phyloP scores from a whole-genome alignment of 1,140 invertebrate species.

The Arctopsyche grandis region DNA sequence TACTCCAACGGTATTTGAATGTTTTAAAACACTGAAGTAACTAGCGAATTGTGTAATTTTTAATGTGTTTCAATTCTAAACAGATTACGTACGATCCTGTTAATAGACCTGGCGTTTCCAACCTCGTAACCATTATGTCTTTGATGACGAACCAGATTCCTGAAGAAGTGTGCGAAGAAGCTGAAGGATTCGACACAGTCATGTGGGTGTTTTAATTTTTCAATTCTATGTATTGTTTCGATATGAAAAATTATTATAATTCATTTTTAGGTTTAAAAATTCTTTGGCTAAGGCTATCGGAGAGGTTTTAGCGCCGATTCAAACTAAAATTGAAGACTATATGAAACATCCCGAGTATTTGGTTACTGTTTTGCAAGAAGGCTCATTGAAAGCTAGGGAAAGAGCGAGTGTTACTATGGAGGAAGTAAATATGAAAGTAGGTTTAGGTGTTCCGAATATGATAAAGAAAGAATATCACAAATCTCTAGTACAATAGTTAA shows the following conservation, averaged over 20 bases:
- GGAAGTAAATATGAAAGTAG: conserved; percentile 76
- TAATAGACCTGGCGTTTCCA: conserved; percentile 85
- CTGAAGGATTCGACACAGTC: conserved; percentile 76
- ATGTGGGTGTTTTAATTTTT: conserved; percentile 62
- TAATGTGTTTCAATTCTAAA: conserved; percentile 18
- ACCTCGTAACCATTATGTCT: conserved; percentile 88
- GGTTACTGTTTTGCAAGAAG: conserved; percentile 73
- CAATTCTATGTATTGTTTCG: not conserved
- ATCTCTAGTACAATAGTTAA: too few relatives aligned
- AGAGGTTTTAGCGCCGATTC: conserved; percentile 79
- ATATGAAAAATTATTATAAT: conserved; percentile 28
- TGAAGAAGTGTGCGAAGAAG: conserved; percentile 78
- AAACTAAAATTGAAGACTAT: conserved; percentile 69
- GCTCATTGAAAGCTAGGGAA: conserved; percentile 73
- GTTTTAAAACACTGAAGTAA: too few relatives aligned
- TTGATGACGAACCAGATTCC: conserved; percentile 75
- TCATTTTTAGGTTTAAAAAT: conserved; percentile 75
- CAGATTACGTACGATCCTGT: conserved; percentile 83
- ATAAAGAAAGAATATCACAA: too few relatives aligned
- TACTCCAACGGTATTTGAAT: conserved; percentile 71
- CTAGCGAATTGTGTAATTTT: too few relatives aligned
- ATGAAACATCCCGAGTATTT: conserved; percentile 74
- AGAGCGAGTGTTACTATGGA: conserved; percentile 76
- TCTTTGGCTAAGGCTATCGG: conserved; percentile 79
- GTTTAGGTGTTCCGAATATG: conserved; percentile 60